A percentile compares a stretch with the other conserved stretches of the same genome.
These are phyloP conservation scores for Pyrrhosoma nymphula DNA, from an alignment of 2,888 invertebrate genomes.

Conservation along the genomic window DNA sequence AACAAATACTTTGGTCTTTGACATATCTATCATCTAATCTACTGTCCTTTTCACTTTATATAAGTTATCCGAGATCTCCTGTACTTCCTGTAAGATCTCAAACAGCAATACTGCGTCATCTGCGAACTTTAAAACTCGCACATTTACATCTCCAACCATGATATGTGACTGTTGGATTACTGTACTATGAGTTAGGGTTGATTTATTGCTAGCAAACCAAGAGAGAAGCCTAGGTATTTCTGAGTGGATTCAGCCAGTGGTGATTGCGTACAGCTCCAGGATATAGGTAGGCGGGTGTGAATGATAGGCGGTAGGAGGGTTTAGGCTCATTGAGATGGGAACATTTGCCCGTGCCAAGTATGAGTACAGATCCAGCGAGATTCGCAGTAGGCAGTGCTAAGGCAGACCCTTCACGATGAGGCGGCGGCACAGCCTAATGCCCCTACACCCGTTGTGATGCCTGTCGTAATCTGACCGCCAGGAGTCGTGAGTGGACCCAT, in stretches of 20 bases:
- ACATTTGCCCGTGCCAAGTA: not conserved
- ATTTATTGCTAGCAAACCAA: too few species aligned
- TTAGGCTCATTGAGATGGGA: not conserved
- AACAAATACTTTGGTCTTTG: too few species aligned
- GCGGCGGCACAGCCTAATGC: not conserved
- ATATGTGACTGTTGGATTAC: too few species aligned
- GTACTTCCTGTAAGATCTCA: too few species aligned
- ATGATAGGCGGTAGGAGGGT: not conserved
- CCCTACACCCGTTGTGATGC: not conserved
- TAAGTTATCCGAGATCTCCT: too few species aligned
- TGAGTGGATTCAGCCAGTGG: not conserved
- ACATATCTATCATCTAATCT: too few species aligned
- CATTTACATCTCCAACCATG: too few species aligned
- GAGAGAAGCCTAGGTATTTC: not conserved
- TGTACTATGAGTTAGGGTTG: too few species aligned
- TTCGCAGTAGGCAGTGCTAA: not conserved
- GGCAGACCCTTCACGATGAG: not conserved
- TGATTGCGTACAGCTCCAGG: not conserved
- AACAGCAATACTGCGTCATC: too few species aligned
- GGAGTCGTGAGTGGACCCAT: not conserved
- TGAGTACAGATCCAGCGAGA: not conserved
- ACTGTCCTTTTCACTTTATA: too few species aligned
- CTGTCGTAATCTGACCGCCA: slow-evolving; percentile 9
- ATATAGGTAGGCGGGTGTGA: not conserved
- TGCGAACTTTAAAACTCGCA: too few species aligned